Base-by-base conservation (phyloP, 2,113 vertebrate species). In the Donacobius atricapilla region DNA sequence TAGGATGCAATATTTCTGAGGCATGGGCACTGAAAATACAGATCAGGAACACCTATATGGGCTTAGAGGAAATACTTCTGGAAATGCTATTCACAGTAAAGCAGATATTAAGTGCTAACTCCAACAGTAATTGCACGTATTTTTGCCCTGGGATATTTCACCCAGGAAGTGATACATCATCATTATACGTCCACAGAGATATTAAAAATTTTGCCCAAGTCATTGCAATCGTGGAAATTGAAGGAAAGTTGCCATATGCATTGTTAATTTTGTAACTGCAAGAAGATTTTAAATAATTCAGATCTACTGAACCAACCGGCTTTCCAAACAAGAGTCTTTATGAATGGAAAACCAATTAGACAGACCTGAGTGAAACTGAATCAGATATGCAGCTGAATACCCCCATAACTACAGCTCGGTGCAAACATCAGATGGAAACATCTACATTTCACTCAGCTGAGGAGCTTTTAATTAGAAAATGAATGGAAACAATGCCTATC, bases 201-300 rank as follows among this genome's bases (percentile, higher is more conserved):
- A 37, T 0, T 19, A 9, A 44, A 82, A 63, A n/a, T 71, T 82
- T 81, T 94, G 42, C n/a, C 75, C 33, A 70, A 70, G 61, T 37
- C 39, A n/a, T 5, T 51, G 31, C 12, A 66, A 30, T 69, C 61
- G 56, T 28, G 13, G 50, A 85, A 93, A 71, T 2, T 15, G 33
- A 83, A 64, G 65, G 64, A 65, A 87, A 90, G 37, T 75, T 80
- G 39, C 56, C 56, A 42, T 50, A 76, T 25, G 66, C 47, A 85
- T 94, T 96, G 94, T 97, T 97, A 98, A 97, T 97, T 96, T 97
- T 92, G 92, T 95, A 95, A 94, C 80, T 87, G 53, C 89, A 94
- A 87, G 85, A 90, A 87, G 87, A 79, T 71, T 82, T 93, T 99
- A 90, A 98, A 99, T 99, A 97, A 98, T 99, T 99, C 69, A 99